Conservation (phyloP, 2,113 vertebrate species). For the Tiliqua scincoides region DNA sequence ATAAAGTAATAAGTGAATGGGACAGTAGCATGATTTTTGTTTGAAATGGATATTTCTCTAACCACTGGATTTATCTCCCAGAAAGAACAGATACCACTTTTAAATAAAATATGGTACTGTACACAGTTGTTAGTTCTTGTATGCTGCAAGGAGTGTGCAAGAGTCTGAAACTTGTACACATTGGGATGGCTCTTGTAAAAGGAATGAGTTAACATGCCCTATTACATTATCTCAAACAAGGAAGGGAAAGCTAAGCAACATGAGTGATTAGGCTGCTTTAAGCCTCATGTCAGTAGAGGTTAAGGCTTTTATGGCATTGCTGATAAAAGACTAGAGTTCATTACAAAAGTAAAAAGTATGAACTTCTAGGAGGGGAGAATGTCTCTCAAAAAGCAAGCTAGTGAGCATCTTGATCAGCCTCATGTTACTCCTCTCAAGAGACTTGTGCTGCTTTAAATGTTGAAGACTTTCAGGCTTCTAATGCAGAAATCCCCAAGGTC, state of each 20-base stretch:
- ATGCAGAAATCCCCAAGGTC: constrained; percentile 1
- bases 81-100: too few species aligned
- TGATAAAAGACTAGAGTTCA: neutral
- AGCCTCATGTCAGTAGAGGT: neutral
- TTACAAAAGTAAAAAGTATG: neutral
- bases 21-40: too few species aligned
- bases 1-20: too few species aligned
- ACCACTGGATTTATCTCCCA: too few species aligned
- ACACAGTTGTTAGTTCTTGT: too few species aligned
- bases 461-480: neutral
- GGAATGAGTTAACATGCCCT: too few species aligned
- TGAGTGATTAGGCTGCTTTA: neutral
- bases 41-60: too few species aligned
- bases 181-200: neutral
- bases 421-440: neutral
- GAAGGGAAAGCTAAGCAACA: neutral
- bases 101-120: too few species aligned
- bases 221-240: neutral
- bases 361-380: neutral
- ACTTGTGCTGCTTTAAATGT: neutral
- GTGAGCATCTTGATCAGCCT: neutral
- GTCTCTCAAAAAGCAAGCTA: neutral
- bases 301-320: neutral
- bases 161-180: too few species aligned
- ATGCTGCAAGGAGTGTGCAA: too few species aligned